Conservation (phyloP, 2,888 invertebrate genomes). For the Ecliptopera silaceata region DNA sequence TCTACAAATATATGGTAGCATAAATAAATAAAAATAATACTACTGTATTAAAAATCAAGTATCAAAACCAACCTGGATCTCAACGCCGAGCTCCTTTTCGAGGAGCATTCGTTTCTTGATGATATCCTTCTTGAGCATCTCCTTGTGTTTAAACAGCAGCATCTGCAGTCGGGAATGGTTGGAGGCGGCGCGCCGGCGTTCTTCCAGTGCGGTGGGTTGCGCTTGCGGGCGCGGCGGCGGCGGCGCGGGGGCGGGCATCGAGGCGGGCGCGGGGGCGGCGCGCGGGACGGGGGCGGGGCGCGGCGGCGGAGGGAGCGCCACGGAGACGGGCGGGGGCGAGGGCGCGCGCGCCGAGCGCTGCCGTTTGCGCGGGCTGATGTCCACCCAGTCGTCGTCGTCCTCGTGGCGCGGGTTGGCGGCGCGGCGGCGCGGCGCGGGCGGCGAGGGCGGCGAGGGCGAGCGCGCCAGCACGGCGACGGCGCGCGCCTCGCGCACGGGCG, state of each 20-base stretch:
- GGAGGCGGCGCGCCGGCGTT: constrained; percentile 80
- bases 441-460: constrained; percentile 51
- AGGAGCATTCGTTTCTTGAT: constrained; percentile 94
- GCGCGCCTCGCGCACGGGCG: constrained; percentile 64
- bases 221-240: constrained; percentile 40
- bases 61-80: constrained; percentile 87
- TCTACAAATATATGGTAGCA: constrained; percentile 64
- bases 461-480: constrained; percentile 52
- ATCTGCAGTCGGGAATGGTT: constrained; percentile 86
- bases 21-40: no score
- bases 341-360: constrained; percentile 37
- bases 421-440: constrained; percentile 58
- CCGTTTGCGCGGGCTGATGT: constrained; percentile 66
- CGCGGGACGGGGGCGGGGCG: constrained; percentile 20
- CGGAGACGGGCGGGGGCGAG: constrained; percentile 40
- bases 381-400: constrained; percentile 76
- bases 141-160: constrained; percentile 93
- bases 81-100: constrained; percentile 94
- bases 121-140: constrained; percentile 95
- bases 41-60: no score
- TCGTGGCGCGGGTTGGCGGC: constrained; percentile 59
- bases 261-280: constrained; percentile 37
- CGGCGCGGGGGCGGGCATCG: constrained; percentile 20
- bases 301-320: constrained; percentile 43
- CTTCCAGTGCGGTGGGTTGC: constrained; percentile 56